Base-by-base conservation (phyloP, 2,113 vertebrate genomes). In the Heloderma charlesbogerti region DNA sequence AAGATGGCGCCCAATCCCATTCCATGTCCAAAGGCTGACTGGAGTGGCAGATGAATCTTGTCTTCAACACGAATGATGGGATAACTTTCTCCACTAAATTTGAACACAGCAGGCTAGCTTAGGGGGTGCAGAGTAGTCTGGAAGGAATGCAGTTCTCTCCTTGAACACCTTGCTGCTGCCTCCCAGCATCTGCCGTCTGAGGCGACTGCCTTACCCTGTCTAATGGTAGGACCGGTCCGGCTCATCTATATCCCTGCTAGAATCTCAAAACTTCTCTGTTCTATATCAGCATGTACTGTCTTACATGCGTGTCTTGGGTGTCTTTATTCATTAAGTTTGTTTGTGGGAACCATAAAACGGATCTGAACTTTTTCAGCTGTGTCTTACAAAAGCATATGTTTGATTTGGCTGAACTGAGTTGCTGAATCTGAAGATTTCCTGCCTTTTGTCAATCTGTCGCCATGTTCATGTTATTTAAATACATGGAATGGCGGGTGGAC, bases 341-440 rank as follows among this genome's bases (percentile, higher is more conserved):
- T 92, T 89, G 57, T 78, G 86, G 72, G 79, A 94, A 78, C 87
- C 69, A 87, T 89, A 92, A 90, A 78, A 86, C 16, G 43, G n/a
- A 84, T 88, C 78, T 90, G 91, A 93, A 92, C 81, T 94, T 45
- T n/a, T 92, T 93, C 67, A 90, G 87, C 75, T 91, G 29, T 0
- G 0, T 77, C 34, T 91, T 3, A 0, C 88, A 81, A 87, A 93
- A 88, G 89, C 84, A 84, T 81, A 90, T 94, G 77, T 96, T 97
- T 95, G 87, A 63, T 9, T 93, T 95, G 95, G 94, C 91, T 92
- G 92, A 92, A 88, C 54, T 82, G 89, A 88, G 45, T 88, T 90
- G 84, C 91, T 89, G 15, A 86, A 92, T 86, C 92, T 84, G 83
- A 93, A 88, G 63, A 91, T 96, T 96, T 96, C 91, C 74, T 95